A percentile compares a stretch with the other conserved stretches of the same genome.
Conservation (phyloP, 2,797 vertebrate species). For the Chelon auratus region DNA sequence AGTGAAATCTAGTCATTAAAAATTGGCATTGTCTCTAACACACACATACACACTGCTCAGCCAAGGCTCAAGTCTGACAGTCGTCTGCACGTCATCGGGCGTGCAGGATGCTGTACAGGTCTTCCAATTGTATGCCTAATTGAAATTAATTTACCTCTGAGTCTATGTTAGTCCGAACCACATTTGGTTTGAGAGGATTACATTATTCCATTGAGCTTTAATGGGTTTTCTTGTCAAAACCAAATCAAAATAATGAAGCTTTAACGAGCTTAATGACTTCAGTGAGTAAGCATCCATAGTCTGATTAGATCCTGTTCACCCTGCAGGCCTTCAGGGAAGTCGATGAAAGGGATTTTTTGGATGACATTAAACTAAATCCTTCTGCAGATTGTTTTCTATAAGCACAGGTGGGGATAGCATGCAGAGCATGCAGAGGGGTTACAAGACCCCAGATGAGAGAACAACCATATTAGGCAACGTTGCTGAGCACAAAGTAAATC, state of each 20-base stretch:
- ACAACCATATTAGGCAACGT: slow-evolving; percentile 54
- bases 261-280: slow-evolving; percentile 77
- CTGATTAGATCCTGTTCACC: slow-evolving; percentile 67
- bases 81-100: slow-evolving; percentile 23
- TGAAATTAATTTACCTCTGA: slow-evolving; percentile 65
- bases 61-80: slow-evolving; percentile 23
- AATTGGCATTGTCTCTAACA: slow-evolving; percentile 12
- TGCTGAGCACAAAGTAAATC: slow-evolving; percentile 34
- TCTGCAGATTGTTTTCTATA: slow-evolving; percentile 20
- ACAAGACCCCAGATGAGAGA: slow-evolving; percentile 22
- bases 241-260: slow-evolving; percentile 76
- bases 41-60: slow-evolving; percentile 8
- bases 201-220: slow-evolving; percentile 62
- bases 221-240: slow-evolving; percentile 73
- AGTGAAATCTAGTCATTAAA: slow-evolving; percentile 32
- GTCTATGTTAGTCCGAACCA: slow-evolving; percentile 28
- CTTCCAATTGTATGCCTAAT: slow-evolving; percentile 45
- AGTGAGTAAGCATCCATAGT: slow-evolving; percentile 61
- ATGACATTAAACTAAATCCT: slow-evolving; percentile 45
- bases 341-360: slow-evolving; percentile 59
- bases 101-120: slow-evolving; percentile 4
- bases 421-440: slow-evolving; percentile 7
- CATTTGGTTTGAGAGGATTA: slow-evolving; percentile 62
- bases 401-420: slow-evolving; percentile 27
- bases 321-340: slow-evolving; percentile 48